These are phyloP conservation scores for Sminthurides bifidus DNA, from an alignment of 1,140 invertebrate species.

Conservation along the genomic window DNA sequence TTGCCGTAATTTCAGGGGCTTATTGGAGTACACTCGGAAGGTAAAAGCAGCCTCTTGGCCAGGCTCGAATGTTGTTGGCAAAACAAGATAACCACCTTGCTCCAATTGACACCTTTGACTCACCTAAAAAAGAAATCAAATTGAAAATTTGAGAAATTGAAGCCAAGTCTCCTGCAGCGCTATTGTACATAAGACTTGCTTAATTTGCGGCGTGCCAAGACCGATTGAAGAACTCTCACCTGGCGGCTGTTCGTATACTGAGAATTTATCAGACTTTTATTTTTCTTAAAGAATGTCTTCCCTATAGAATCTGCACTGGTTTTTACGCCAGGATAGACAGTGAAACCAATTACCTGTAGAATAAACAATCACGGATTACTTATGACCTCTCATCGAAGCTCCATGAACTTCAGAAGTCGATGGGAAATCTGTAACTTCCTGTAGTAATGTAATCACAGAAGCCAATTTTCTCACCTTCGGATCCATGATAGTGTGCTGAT, in stretches of 20 bases:
- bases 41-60: conserved; percentile 78
- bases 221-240: conserved; percentile 51
- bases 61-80: conserved; percentile 85
- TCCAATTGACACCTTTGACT: conserved; percentile 62
- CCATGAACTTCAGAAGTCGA: no score
- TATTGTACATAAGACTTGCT: background rate
- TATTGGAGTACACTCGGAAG: conserved; percentile 64
- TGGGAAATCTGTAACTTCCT: no score
- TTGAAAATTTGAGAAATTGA: no score
- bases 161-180: no score
- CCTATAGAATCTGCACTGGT: conserved; percentile 52
- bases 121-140: conserved; percentile 36
- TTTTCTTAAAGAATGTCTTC: conserved; percentile 70
- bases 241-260: conserved; percentile 85
- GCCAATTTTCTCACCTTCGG: conserved; percentile 50
- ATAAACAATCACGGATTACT: no score
- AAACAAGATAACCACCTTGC: conserved; percentile 67
- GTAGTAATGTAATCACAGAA: no score
- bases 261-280: conserved; percentile 76
- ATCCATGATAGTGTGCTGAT: conserved; percentile 82
- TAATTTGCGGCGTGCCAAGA: background rate
- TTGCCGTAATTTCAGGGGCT: conserved; percentile 66
- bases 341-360: conserved; percentile 72
- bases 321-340: conserved; percentile 68
- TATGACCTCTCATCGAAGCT: no score